Evolutionary conservation across 2,797 vertebrate genomes (phyloP).

Genomic region (Amazona finschi): DNA sequence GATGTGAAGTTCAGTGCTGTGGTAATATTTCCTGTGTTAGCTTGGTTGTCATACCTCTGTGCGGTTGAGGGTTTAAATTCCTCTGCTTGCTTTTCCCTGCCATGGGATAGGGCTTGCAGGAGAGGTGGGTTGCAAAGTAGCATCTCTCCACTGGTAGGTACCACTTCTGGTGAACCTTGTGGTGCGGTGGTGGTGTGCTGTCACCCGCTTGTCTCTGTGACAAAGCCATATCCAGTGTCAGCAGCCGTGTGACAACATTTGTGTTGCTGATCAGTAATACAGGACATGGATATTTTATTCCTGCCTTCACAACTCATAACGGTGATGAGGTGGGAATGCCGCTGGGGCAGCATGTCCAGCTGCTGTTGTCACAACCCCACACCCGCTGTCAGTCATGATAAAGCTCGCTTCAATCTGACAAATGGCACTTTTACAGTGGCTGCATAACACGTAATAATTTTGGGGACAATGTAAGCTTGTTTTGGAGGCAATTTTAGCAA

Average conservation of each 20-base stretch:
- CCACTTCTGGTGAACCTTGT: background rate
- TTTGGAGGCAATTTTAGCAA: background rate
- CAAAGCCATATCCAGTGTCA: fast-evolving
- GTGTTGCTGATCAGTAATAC: background rate
- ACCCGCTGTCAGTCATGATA: fast-evolving
- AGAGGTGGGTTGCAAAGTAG: background rate
- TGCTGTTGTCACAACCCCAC: background rate
- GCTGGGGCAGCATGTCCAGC: background rate
- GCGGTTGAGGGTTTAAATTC: background rate
- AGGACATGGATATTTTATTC: background rate
- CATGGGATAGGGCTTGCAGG: fast-evolving
- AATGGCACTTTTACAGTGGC: background rate
- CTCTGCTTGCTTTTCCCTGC: background rate
- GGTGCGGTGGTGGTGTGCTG: no score
- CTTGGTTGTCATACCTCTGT: background rate
- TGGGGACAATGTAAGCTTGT: background rate
- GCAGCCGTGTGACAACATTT: background rate
- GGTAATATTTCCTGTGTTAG: background rate
- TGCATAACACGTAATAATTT: background rate
- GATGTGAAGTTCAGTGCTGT: background rate
- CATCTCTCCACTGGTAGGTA: background rate
- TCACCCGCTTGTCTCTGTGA: background rate
- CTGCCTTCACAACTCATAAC: background rate
- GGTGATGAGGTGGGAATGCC: background rate
- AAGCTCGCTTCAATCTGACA: background rate